phyloP scores from a whole-genome alignment of 2,888 invertebrate genomes.

The Diaphora mendica region DNA sequence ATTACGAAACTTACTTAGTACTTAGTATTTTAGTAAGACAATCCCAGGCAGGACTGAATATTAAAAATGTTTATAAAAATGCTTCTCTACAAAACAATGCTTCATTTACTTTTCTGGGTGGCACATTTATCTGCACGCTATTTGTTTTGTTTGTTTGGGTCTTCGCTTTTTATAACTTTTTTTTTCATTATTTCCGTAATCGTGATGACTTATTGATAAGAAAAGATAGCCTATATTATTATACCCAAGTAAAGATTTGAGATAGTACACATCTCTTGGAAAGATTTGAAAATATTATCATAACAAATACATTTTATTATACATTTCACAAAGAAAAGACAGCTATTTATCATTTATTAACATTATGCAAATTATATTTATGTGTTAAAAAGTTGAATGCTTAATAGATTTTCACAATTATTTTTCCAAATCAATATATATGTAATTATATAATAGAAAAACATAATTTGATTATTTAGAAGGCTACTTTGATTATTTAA shows the following conservation, averaged over 20 bases:
- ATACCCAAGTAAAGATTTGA: neutral
- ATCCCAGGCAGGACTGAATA: neutral
- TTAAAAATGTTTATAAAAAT: neutral
- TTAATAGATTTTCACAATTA: neutral
- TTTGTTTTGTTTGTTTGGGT: neutral
- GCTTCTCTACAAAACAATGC: no score
- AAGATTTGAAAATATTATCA: neutral
- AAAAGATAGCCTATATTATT: no score
- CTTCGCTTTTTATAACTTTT: neutral
- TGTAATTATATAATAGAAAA: no score
- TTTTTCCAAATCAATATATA: neutral
- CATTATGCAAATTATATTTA: neutral
- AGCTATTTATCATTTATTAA: neutral
- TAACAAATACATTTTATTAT: neutral
- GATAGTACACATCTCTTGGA: neutral
- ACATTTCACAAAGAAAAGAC: neutral
- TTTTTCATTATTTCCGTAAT: neutral
- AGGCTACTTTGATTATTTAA: neutral
- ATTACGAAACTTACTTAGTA: no score
- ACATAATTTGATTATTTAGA: neutral
- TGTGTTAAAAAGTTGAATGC: neutral
- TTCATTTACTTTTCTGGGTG: neutral
- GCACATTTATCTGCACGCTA: neutral
- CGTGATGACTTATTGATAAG: neutral
- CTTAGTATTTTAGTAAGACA: neutral